These are phyloP conservation scores for Oreochromis spilurus DNA, from an alignment of 2,113 vertebrate species.

Conservation along the genomic window DNA sequence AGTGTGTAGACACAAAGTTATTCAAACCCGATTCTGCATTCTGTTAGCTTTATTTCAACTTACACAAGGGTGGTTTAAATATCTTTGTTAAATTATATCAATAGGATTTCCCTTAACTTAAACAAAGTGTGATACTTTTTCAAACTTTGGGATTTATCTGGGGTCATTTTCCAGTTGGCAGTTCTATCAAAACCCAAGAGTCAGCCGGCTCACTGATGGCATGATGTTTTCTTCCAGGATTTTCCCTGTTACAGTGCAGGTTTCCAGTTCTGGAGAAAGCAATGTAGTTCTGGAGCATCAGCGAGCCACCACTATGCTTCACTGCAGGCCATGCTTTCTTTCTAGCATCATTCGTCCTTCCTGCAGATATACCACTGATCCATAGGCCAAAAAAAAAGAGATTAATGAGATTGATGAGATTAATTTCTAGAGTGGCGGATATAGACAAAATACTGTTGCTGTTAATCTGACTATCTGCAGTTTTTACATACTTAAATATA, in stretches of 20 bases:
- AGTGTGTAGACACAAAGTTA: neutral
- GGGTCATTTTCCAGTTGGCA: neutral
- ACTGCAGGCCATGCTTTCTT: too few relatives aligned
- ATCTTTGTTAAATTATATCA: rapidly evolving
- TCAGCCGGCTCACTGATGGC: neutral
- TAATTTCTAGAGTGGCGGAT: too few relatives aligned
- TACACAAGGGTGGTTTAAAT: neutral
- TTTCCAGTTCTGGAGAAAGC: neutral
- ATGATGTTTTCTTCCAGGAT: neutral
- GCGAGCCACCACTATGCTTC: too few relatives aligned
- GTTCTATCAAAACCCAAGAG: rapidly evolving
- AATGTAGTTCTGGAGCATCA: too few relatives aligned
- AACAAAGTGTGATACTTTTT: neutral
- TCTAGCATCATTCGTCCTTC: too few relatives aligned
- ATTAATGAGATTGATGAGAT: too few relatives aligned
- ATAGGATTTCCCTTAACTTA: rapidly evolving
- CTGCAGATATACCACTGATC: too few relatives aligned
- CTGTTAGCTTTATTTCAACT: neutral
- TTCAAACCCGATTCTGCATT: neutral
- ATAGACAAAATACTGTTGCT: too few relatives aligned
- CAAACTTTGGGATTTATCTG: neutral
- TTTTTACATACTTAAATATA: too few relatives aligned
- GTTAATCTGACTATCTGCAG: too few relatives aligned
- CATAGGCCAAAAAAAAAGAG: too few relatives aligned
- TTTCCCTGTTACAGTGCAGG: neutral